These are phyloP conservation scores for Chromoteleia sp. DNA, from an alignment of 2,888 invertebrate species.

Conservation along the genomic window DNA sequence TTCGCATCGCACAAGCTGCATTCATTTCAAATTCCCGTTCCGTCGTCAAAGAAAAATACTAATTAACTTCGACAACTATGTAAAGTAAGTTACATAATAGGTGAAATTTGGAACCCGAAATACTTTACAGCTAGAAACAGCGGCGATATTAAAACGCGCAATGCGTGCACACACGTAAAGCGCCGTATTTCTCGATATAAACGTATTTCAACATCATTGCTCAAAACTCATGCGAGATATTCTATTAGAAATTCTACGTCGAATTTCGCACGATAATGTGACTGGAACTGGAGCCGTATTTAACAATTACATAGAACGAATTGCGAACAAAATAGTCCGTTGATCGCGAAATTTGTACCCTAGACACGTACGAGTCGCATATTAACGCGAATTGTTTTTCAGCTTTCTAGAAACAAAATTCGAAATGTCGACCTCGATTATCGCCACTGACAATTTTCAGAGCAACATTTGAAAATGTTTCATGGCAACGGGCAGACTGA, in stretches of 20 bases:
- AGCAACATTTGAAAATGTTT: slow-evolving; percentile 48
- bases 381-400: slow-evolving; percentile 29
- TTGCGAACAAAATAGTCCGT: slow-evolving; percentile 33
- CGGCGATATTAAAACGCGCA: slow-evolving; percentile 14
- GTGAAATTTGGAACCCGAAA: slow-evolving; percentile 65
- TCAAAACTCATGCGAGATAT: slow-evolving; percentile 65
- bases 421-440: slow-evolving; percentile 14
- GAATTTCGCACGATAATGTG: slow-evolving; percentile 44
- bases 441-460: slow-evolving; percentile 11
- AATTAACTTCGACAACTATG: slow-evolving; percentile 54
- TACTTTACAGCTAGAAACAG: slow-evolving; percentile 56
- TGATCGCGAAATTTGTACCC: slow-evolving; percentile 52
- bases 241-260: slow-evolving; percentile 53
- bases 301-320: slow-evolving; percentile 37
- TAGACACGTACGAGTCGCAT: slow-evolving; percentile 26
- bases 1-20: slow-evolving; percentile 35
- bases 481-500: slow-evolving; percentile 18
- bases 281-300: slow-evolving; percentile 42
- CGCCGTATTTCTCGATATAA: slow-evolving; percentile 43
- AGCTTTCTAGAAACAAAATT: slow-evolving; percentile 35
- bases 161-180: slow-evolving; percentile 4
- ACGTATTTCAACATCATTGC: slow-evolving; percentile 65
- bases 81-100: slow-evolving; percentile 56
- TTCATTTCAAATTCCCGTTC: slow-evolving; percentile 35
- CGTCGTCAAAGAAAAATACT: slow-evolving; percentile 24